Percentiles rank a stretch among this genome's conserved stretches.
These are phyloP conservation scores for Tipula lateralis DNA, from an alignment of 2,888 invertebrate genomes.

Conservation along the genomic window DNA sequence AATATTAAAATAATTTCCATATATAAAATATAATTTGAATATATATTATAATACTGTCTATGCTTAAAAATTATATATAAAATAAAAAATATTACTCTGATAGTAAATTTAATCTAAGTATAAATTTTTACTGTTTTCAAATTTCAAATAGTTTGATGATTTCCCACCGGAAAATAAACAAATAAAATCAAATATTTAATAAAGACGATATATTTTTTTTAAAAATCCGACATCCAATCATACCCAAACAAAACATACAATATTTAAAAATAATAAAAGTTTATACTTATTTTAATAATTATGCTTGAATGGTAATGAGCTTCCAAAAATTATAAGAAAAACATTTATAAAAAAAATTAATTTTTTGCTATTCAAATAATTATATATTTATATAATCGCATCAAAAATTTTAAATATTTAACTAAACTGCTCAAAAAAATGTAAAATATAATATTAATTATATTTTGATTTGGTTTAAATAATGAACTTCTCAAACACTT, in stretches of 20 bases:
- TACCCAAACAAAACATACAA: neutral
- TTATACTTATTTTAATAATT: neutral
- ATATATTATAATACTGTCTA: neutral
- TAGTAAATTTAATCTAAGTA: neutral
- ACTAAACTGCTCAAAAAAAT: neutral
- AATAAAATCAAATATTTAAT: neutral
- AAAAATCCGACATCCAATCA: neutral
- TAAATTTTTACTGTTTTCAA: conserved; percentile 2
- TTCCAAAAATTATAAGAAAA: neutral
- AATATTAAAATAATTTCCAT: neutral
- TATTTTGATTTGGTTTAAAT: neutral
- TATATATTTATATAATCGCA: neutral
- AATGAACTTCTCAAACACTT: neutral
- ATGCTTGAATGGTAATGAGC: neutral
- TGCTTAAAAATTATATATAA: neutral
- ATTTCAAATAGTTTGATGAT: neutral
- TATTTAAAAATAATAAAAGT: neutral
- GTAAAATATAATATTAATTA: neutral
- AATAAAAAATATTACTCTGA: neutral
- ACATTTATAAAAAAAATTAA: neutral
- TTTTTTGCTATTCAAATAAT: neutral
- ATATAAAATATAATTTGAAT: conserved; percentile 14
- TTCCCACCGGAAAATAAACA: neutral
- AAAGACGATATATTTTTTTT: neutral
- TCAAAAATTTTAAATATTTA: neutral